Evolutionary conservation across 1,140 invertebrate genomes (phyloP), one percentile per base, ranked within the genome.

Genomic region (Marisa cornuarietis): DNA sequence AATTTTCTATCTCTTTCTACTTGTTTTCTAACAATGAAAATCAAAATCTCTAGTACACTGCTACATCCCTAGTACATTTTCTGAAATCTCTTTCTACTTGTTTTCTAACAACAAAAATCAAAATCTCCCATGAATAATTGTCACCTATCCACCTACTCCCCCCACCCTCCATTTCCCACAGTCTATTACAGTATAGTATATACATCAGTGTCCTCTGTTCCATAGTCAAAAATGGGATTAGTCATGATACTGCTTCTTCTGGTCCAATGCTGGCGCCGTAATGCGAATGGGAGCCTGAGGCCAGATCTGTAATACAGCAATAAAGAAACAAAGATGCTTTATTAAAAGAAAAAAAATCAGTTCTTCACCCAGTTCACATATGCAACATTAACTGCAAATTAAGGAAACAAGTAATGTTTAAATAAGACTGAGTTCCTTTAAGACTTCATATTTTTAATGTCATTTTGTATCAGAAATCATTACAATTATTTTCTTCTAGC

Each of bases 151-250:
- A 42, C 31, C 31, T n/a, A n/a, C 31, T 42, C 1, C 31, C 31
- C 1, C 31, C 31, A 5, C 31, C 31, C 31, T 42, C 31, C 1
- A 42, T 42, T 42, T 42, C 31, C 31, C 31, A 42, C 5, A 42
- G 31, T 5, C 31, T 42, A 42, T 42, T 5, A 42, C 31, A 42
- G 31, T 2, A 42, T 24, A 18, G 72, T n/a, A 51, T 31, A 61
- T 63, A 81, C 69, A n/a, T 58, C 69, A 13, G 65, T 58, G 22
- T 65, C 76, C 52, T 65, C 79, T 51, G 54, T 78, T 8, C 82
- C 82, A 63, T 83, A 83, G 77, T 83, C 82, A 62, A 81, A 83
- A 63, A 81, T 77, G 24, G 82, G 82, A 69, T 83, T 83, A 42
- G 51, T 75, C 58, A 81, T n/a, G 51, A 79, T 79, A 18, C 66